These are phyloP conservation scores for Tachina fera DNA, from an alignment of 2,888 invertebrate genomes.

Conservation along the genomic window DNA sequence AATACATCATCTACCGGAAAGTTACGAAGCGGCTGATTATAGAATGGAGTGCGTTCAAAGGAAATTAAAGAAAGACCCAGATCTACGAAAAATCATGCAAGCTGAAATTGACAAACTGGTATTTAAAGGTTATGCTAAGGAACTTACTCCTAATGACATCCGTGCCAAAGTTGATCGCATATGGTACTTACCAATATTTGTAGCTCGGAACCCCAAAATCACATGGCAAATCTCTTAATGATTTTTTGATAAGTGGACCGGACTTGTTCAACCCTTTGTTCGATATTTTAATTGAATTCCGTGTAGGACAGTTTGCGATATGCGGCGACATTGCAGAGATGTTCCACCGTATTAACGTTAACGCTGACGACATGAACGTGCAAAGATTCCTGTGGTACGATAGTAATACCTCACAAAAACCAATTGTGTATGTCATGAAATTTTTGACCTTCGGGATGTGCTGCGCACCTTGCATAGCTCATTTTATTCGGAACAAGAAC, in stretches of 20 bases:
- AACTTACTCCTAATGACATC: background rate
- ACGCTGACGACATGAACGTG: background rate
- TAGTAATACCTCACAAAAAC: too few relatives aligned
- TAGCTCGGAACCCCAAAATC: background rate
- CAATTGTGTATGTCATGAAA: too few relatives aligned
- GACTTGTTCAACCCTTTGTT: background rate
- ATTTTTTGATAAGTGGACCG: background rate
- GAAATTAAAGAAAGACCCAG: too few relatives aligned
- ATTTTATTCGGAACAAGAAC: background rate
- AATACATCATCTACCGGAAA: background rate
- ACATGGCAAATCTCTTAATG: constrained; percentile 1
- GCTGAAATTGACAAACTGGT: constrained; percentile 62
- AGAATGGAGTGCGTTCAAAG: too few relatives aligned
- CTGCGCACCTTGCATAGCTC: too few relatives aligned
- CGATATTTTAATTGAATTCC: constrained; percentile 16
- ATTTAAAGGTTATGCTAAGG: constrained; percentile 36
- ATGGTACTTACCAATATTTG: constrained; percentile 21
- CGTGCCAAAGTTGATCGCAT: background rate
- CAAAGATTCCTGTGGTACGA: too few relatives aligned
- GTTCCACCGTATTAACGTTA: background rate
- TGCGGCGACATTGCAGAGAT: background rate
- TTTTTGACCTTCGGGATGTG: too few relatives aligned
- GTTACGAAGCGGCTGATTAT: too few relatives aligned
- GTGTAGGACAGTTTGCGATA: background rate
- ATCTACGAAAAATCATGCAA: constrained; percentile 44